Evolutionary conservation across 2,888 invertebrate genomes (phyloP).

Genomic region (Podabrus alpinus): DNA sequence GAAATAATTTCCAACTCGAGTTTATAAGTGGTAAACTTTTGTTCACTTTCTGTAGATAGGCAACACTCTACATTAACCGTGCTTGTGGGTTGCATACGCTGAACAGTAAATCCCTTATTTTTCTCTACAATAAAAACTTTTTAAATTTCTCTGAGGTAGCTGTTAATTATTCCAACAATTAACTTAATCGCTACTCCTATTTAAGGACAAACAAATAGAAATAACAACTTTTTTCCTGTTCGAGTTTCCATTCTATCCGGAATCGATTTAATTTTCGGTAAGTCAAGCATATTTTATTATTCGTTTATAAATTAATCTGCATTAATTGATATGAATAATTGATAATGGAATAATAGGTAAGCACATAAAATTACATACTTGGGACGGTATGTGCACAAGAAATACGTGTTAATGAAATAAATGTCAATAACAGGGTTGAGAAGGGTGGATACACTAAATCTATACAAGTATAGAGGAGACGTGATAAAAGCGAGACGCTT

Average conservation of each 20-base stretch:
- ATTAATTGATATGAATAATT: constrained; percentile 10
- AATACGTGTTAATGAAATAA: constrained; percentile 46
- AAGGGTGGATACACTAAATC: constrained; percentile 40
- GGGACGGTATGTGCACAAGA: constrained; percentile 16
- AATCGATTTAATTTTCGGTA: not conserved
- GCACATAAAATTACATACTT: constrained; percentile 23
- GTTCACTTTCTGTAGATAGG: not conserved
- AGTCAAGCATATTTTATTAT: not conserved
- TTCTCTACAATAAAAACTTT: not conserved
- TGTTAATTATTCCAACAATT: not conserved
- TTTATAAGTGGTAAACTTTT: not conserved
- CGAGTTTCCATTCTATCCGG: not conserved
- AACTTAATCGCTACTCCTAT: not conserved
- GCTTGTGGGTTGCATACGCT: not conserved
- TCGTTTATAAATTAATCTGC: not conserved
- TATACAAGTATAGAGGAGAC: constrained; percentile 42
- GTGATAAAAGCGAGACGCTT: constrained; percentile 39
- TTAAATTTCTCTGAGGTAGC: not conserved
- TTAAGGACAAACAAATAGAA: not conserved
- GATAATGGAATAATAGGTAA: constrained; percentile 6
- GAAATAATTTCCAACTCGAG: not conserved
- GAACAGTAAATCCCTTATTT: not conserved
- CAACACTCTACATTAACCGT: not conserved
- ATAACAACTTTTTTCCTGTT: not conserved
- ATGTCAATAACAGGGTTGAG: constrained; percentile 49